Percentiles rank a stretch among this genome's conserved stretches.
These are phyloP conservation scores for Latrodectus hesperus DNA, from an alignment of 2,888 invertebrate species.

Conservation along the genomic window DNA sequence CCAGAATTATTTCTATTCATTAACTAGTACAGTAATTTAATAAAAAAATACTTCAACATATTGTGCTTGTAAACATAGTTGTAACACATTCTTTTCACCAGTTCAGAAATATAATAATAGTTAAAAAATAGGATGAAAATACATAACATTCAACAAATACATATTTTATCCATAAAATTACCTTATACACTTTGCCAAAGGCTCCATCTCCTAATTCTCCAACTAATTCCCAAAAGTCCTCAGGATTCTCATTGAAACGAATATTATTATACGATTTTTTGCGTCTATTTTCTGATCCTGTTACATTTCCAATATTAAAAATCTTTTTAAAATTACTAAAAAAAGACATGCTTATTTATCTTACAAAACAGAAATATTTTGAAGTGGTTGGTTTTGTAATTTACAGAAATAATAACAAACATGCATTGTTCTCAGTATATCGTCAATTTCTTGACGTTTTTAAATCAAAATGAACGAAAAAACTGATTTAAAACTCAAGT, in stretches of 20 bases:
- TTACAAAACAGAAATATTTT: neutral
- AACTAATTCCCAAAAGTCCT: slow-evolving; percentile 95
- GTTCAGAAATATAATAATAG: too few species aligned
- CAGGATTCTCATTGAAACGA: slow-evolving; percentile 93
- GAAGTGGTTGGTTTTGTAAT: neutral
- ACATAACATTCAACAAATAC: too few species aligned
- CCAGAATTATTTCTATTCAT: too few species aligned
- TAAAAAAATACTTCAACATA: too few species aligned
- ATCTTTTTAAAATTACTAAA: slow-evolving; percentile 83
- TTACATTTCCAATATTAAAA: slow-evolving; percentile 88
- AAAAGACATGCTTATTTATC: slow-evolving; percentile 60
- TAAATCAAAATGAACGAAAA: neutral
- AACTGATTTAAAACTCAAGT: neutral
- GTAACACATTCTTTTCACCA: too few species aligned
- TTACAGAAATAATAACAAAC: neutral
- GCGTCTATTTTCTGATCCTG: slow-evolving; percentile 81
- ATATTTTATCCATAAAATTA: slow-evolving; percentile 72
- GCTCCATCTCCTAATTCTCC: slow-evolving; percentile 99
- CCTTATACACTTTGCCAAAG: slow-evolving; percentile 93
- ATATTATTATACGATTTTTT: slow-evolving; percentile 92
- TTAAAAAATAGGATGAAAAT: too few species aligned
- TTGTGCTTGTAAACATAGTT: too few species aligned
- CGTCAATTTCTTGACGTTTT: neutral
- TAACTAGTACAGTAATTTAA: too few species aligned
- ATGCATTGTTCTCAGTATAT: neutral